phyloP scores from a whole-genome alignment of 2,113 vertebrate species.

The Triplophysa rosa region DNA sequence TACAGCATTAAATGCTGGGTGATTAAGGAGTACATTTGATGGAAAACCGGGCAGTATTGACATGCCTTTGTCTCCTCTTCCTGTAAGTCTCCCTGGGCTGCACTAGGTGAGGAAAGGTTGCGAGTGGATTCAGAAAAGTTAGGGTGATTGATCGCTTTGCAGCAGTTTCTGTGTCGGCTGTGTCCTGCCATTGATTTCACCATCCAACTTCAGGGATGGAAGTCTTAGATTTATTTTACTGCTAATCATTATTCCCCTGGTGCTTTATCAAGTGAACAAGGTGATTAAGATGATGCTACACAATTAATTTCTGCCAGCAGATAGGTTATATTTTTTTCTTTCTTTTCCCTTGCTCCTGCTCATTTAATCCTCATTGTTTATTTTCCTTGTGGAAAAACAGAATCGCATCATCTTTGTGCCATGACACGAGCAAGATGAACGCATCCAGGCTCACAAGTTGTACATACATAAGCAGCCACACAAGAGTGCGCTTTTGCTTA shows the following conservation, averaged over 20 bases:
- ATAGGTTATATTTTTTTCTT: slow-evolving; percentile 38
- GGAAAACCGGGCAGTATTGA: slow-evolving; percentile 73
- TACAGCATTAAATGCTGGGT: slow-evolving; percentile 68
- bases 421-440: background rate
- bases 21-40: slow-evolving; percentile 77
- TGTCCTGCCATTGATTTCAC: slow-evolving; percentile 65
- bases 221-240: slow-evolving; percentile 71
- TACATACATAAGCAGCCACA: slow-evolving; percentile 6
- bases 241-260: slow-evolving; percentile 68
- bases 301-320: slow-evolving; percentile 57
- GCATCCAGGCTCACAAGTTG: background rate
- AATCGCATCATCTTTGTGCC: background rate
- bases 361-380: background rate
- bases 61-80: slow-evolving; percentile 71
- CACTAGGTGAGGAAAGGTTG: slow-evolving; percentile 57
- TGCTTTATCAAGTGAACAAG: slow-evolving; percentile 55
- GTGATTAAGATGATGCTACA: slow-evolving; percentile 54
- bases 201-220: slow-evolving; percentile 59
- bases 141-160: slow-evolving; percentile 74
- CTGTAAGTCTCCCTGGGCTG: slow-evolving; percentile 63
- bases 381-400: background rate
- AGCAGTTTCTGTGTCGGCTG: slow-evolving; percentile 66
- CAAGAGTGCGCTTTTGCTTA: background rate
- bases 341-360: background rate
- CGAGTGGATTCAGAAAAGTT: slow-evolving; percentile 71